These are phyloP conservation scores for Bimastos eiseni DNA, from an alignment of 2,888 invertebrate genomes.

Conservation along the genomic window DNA sequence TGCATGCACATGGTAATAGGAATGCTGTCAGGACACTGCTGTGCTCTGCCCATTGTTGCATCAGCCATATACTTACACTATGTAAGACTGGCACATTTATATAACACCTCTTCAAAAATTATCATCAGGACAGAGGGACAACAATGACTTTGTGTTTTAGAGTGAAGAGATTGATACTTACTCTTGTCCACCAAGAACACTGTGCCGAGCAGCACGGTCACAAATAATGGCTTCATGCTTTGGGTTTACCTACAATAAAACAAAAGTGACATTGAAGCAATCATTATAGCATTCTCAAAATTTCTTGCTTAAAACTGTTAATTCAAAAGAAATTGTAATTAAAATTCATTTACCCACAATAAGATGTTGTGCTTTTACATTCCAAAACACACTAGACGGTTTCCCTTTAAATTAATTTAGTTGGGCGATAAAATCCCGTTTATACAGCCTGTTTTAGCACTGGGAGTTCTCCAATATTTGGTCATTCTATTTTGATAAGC, in stretches of 20 bases:
- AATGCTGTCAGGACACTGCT: too few relatives aligned
- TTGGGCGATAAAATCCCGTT: too few relatives aligned
- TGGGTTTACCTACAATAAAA: background rate
- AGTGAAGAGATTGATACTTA: background rate
- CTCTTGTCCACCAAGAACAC: background rate
- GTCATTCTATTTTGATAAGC: too few relatives aligned
- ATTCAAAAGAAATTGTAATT: background rate
- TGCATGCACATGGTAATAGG: too few relatives aligned
- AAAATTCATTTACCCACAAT: background rate
- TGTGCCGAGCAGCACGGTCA: conserved; percentile 4
- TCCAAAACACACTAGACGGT: background rate
- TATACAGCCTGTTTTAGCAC: too few relatives aligned
- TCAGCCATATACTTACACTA: too few relatives aligned
- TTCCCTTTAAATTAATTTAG: background rate
- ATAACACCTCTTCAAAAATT: too few relatives aligned
- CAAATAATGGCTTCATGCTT: background rate
- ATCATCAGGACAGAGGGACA: too few relatives aligned
- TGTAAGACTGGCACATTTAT: too few relatives aligned
- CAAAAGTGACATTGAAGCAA: background rate
- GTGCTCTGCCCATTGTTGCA: too few relatives aligned
- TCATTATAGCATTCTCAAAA: background rate
- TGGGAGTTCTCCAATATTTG: too few relatives aligned
- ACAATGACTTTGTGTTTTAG: too few relatives aligned
- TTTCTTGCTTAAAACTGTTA: background rate
- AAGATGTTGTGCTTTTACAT: background rate